Base-by-base conservation (phyloP, 2,797 vertebrate genomes). In the Gymnothorax reevesii region DNA sequence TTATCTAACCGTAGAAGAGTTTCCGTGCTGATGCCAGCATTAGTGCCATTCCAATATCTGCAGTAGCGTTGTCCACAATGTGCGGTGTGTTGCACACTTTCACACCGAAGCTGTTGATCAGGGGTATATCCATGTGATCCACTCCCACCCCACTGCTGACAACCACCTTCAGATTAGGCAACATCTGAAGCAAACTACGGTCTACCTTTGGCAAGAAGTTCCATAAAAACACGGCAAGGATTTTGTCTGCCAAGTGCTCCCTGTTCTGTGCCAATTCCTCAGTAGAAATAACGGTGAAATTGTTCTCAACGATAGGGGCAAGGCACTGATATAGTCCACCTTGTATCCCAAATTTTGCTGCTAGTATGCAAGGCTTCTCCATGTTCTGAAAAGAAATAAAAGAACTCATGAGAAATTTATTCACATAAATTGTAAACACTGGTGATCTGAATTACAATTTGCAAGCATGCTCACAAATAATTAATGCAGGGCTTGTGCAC, bases 11-110 rank as follows among this genome's bases (percentile, higher is more conserved):
- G 94, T 96, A 94, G 42, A 96, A 27, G 5, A 97, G 87, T 12
- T 94, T 96, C 84, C 94, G 93, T 54, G 96, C 93, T 62, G 95
- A 94, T 2, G 95, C 95, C 86, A 97, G 91, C 91, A 97, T 90
- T 87, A 97, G 88, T 60, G 92, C 91, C 92, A 97, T 95, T 2
- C 92, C 96, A 42, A 96, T 52, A 86, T 97, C 95, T 27, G 97
- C 97, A 3, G 95, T 97, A 87, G 95, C 92, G 59, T 88, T 95
- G 88, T 94, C 94, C 55, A 96, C 95, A 3, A 90, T 87, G 33
- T 92, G 88, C 0, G 96, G 96, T 12, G 95, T 97, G 89, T 94
- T 95, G 83, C 94, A 90, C 54, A 96, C 91, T 88, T 95, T 96
- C 77, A 96, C 94, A 6, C 95, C 95, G 86, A 93, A 94, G 82